Conservation (phyloP, 2,113 vertebrate species). For the Gobio gobio region DNA sequence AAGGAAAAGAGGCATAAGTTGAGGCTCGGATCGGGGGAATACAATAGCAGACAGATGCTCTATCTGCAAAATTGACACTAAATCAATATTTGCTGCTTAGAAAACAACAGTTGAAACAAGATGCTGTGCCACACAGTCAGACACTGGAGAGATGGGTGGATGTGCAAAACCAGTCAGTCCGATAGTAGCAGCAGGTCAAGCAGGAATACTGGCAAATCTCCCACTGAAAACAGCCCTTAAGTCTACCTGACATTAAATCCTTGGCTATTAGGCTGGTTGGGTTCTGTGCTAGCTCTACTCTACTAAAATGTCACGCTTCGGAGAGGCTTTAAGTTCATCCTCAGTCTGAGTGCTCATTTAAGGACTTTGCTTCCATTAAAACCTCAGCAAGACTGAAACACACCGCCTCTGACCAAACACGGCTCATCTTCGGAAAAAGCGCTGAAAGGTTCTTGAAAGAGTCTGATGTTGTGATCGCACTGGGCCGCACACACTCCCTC, state of each 20-base stretch:
- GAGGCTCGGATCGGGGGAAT: constrained; percentile 7
- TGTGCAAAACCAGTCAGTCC: constrained; percentile 1
- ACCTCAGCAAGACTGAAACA: constrained; percentile 11
- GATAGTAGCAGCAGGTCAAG: not conserved
- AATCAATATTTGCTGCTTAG: constrained; percentile 31
- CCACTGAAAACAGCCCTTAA: constrained; percentile 14
- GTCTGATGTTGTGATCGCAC: not conserved
- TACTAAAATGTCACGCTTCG: constrained; percentile 25
- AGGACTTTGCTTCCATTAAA: constrained; percentile 48
- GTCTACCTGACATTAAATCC: constrained; percentile 39
- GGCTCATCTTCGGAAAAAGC: not conserved
- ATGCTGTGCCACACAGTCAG: not conserved
- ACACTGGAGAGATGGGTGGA: constrained; percentile 10
- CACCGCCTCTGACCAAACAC: constrained; percentile 29
- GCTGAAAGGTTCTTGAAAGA: not conserved
- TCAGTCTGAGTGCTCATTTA: constrained; percentile 47
- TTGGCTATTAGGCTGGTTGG: constrained; percentile 26
- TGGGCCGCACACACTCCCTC: constrained; percentile 39
- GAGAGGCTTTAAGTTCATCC: constrained; percentile 43
- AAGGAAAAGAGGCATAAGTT: not conserved
- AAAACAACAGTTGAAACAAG: constrained; percentile 35
- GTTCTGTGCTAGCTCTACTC: constrained; percentile 2
- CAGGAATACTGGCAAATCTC: not conserved
- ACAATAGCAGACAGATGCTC: constrained; percentile 20
- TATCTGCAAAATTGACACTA: constrained; percentile 25